Conservation (phyloP, 2,888 invertebrate genomes). For the Megaustenia siamemsis region DNA sequence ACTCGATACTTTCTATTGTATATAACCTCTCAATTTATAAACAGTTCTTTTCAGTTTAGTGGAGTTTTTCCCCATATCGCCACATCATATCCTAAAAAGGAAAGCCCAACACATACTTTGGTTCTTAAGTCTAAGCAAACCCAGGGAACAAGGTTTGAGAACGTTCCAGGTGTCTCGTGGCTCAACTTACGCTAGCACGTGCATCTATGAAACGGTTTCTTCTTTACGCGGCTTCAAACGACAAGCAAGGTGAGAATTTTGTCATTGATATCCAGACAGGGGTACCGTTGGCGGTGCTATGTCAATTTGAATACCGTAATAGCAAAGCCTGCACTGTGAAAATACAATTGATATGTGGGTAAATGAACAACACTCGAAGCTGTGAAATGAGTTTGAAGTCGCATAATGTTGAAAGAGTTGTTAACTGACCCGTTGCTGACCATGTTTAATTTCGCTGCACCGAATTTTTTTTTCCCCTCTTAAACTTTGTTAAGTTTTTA, state of each 20-base stretch:
- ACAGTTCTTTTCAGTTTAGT: background rate
- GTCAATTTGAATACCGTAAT: constrained; percentile 33
- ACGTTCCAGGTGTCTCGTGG: constrained; percentile 21
- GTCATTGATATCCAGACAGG: constrained; percentile 22
- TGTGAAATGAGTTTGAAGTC: background rate
- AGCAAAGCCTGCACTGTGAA: constrained; percentile 9
- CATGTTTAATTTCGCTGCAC: no score
- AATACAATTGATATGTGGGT: background rate
- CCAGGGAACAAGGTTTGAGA: constrained; percentile 13
- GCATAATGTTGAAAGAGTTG: background rate
- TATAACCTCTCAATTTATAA: background rate
- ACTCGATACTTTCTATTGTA: background rate
- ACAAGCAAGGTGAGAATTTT: constrained; percentile 32
- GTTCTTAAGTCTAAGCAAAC: constrained; percentile 12
- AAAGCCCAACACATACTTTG: background rate
- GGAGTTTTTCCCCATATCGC: background rate
- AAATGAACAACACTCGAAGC: background rate
- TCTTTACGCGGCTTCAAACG: background rate
- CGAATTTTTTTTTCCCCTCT: no score
- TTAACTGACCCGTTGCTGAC: no score
- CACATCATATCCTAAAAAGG: background rate
- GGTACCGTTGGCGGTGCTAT: constrained; percentile 19
- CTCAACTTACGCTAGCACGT: constrained; percentile 26
- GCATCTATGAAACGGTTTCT: constrained; percentile 26
- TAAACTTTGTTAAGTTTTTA: no score